phyloP scores from a whole-genome alignment of 2,113 vertebrate species.

The Condylura cristata region DNA sequence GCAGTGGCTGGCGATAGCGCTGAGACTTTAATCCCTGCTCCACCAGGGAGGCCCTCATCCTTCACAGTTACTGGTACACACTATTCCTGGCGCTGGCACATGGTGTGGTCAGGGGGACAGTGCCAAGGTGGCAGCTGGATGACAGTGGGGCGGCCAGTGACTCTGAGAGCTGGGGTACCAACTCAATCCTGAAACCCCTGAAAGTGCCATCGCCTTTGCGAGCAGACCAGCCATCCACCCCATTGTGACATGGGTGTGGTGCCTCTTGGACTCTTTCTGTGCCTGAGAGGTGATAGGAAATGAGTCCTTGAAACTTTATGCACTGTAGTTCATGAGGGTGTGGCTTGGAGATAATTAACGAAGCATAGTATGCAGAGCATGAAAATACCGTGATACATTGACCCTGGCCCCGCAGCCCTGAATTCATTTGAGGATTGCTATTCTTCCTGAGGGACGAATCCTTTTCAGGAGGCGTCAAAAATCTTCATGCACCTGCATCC shows the following conservation, averaged over 20 bases:
- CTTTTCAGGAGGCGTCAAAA: not conserved
- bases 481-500: not conserved
- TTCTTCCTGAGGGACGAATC: not conserved
- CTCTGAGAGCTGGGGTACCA: not conserved
- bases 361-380: accelerated
- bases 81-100: not conserved
- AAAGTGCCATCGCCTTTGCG: not conserved
- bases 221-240: not conserved
- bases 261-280: not conserved
- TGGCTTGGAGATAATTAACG: no score
- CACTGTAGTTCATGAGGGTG: no score
- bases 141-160: not conserved
- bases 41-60: no score
- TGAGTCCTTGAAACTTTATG: not conserved
- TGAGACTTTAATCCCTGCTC: no score
- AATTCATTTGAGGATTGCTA: not conserved
- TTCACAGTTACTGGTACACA: not conserved
- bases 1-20: no score
- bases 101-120: not conserved
- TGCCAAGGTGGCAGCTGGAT: not conserved
- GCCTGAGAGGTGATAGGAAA: not conserved
- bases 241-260: not conserved
- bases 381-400: not conserved
- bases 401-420: not conserved
- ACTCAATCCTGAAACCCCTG: not conserved